phyloP scores from a whole-genome alignment of 2,113 vertebrate genomes.

The Cathartes aura region DNA sequence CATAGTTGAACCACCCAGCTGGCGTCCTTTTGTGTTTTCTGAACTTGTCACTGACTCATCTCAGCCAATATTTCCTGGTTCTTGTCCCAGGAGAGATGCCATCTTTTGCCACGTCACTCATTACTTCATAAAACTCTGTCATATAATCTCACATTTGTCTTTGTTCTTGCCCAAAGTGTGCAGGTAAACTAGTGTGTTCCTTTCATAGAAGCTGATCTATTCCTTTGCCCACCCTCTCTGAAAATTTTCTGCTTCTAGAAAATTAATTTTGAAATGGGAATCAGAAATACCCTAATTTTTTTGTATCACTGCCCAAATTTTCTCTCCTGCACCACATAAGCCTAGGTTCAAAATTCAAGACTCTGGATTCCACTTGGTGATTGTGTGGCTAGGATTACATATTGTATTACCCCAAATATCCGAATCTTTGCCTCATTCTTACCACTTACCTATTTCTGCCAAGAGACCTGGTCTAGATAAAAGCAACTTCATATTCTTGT shows the following conservation, averaged over 20 bases:
- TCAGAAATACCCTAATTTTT: neutral
- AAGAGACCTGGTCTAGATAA: neutral
- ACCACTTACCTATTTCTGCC: neutral
- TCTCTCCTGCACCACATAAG: neutral
- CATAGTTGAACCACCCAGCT: neutral
- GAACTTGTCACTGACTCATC: neutral
- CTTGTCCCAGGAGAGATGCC: neutral
- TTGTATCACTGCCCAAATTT: neutral
- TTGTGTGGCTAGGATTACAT: neutral
- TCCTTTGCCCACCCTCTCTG: neutral
- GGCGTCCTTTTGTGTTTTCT: neutral
- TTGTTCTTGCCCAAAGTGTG: neutral
- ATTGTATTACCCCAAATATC: neutral
- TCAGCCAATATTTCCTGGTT: neutral
- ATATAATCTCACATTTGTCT: neutral
- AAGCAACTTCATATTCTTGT: neutral
- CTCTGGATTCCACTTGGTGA: neutral
- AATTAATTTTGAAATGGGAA: neutral
- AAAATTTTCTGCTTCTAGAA: neutral
- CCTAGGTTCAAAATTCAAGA: neutral
- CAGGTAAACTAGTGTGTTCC: neutral
- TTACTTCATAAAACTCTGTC: neutral
- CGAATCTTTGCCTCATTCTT: neutral
- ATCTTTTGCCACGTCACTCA: neutral
- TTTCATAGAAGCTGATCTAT: neutral